phyloP scores from a whole-genome alignment of 2,888 invertebrate genomes.

The Drosophila incognita region DNA sequence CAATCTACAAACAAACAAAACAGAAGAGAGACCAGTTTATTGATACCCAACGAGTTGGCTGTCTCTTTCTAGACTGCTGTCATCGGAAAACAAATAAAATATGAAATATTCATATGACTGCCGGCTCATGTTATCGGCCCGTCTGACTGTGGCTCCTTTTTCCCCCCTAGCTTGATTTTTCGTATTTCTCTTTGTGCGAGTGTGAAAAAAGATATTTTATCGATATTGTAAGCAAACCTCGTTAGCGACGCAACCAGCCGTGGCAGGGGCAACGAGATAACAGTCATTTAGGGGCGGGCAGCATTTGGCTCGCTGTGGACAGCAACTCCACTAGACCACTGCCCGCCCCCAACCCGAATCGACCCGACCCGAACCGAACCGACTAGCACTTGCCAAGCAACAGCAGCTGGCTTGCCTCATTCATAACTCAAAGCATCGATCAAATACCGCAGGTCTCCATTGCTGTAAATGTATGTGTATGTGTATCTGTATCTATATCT shows the following conservation, averaged over 20 bases:
- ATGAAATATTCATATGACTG: constrained; percentile 65
- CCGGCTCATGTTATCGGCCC: constrained; percentile 66
- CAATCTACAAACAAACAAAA: constrained; percentile 46
- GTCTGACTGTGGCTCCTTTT: constrained; percentile 6
- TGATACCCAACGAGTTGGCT: constrained; percentile 23
- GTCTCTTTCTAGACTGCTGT: constrained; percentile 36
- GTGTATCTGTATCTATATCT: not conserved
- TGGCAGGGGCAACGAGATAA: constrained; percentile 17
- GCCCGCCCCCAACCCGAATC: not conserved
- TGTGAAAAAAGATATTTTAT: constrained; percentile 56
- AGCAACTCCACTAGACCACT: not conserved
- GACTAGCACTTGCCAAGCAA: not conserved
- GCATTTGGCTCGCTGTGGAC: not conserved
- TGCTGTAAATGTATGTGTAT: not conserved
- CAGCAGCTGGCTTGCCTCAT: constrained; percentile 38
- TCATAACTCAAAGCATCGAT: constrained; percentile 61
- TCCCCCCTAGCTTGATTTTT: not conserved
- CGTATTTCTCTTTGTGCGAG: not conserved
- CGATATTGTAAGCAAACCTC: constrained; percentile 73
- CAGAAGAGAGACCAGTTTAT: constrained; percentile 30
- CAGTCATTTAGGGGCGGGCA: constrained; percentile 33
- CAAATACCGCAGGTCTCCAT: constrained; percentile 37
- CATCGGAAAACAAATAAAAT: constrained; percentile 64
- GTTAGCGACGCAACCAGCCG: constrained; percentile 39
- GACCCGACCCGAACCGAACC: not conserved